phyloP scores from a whole-genome alignment of 2,113 vertebrate genomes.

The Perccottus glenii region DNA sequence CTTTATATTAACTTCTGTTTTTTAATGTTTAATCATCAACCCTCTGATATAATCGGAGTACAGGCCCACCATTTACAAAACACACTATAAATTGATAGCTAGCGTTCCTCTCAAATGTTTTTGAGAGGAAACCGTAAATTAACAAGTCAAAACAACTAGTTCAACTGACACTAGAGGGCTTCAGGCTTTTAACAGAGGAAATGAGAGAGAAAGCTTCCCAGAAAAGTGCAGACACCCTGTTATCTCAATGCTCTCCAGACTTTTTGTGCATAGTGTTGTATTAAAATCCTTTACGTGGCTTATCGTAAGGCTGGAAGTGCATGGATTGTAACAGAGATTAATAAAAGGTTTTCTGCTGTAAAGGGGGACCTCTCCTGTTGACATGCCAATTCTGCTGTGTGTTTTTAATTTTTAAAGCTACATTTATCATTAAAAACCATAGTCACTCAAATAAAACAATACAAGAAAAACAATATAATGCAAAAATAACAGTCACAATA shows the following conservation, averaged over 20 bases:
- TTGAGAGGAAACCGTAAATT: no score
- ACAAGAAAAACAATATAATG: conserved; percentile 8
- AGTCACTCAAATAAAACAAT: conserved; percentile 65
- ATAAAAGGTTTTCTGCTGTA: no score
- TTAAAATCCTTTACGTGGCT: conserved; percentile 18
- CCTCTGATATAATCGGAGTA: conserved; percentile 21
- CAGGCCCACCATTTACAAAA: conserved; percentile 60
- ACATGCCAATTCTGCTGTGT: conserved; percentile 12
- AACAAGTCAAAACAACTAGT: neutral
- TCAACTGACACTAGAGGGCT: conserved; percentile 35
- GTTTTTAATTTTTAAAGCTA: conserved; percentile 67
- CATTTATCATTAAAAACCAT: conserved; percentile 66
- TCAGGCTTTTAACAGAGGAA: conserved; percentile 21
- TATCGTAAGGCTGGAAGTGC: conserved; percentile 54
- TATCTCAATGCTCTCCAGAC: conserved; percentile 2
- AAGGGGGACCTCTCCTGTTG: conserved; percentile 5
- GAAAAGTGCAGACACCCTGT: conserved; percentile 22
- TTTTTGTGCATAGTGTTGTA: conserved; percentile 62
- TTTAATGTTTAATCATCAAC: conserved; percentile 22
- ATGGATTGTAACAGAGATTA: conserved; percentile 21
- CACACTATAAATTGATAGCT: conserved; percentile 18
- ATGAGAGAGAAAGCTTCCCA: conserved; percentile 23
- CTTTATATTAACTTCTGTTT: neutral
- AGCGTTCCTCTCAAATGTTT: no score
- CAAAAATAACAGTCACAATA: conserved; percentile 46